Evolutionary conservation across 2,113 vertebrate species (phyloP), one percentile per base, ranked within the genome.

Genomic region (Ceratotherium simum): DNA sequence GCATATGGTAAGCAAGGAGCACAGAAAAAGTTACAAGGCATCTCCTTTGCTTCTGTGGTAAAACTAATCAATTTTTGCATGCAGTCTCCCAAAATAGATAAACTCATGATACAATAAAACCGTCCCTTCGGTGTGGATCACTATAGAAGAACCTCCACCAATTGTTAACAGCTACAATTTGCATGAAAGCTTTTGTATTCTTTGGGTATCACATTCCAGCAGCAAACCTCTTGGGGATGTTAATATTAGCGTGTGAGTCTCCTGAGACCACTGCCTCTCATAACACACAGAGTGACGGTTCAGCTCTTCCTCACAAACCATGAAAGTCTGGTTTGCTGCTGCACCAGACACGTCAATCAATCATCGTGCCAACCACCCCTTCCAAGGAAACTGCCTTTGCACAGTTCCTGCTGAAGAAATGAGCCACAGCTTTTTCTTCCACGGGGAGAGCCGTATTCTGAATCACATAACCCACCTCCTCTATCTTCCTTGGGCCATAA

Each of bases 171-270:
- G 58, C 42, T 54, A 42, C 0, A 36, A 56, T 11, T 8, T 95
- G 20, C 16, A 48, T 20, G 14, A 89, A 95, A 76, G 78, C 16
- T 91, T 95, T 94, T 67, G 88, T 72, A 95, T 95, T 64, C 69
- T 96, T 96, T 87, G 51, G 87, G 86, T 21, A 76, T 87, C 91
- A 93, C 88, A 95, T 80, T 95, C 46, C 69, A 31, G 75, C 72
- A 92, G 33, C 83, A 97, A 92, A 96, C 85, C 73, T 96, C 70
- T n/a, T 42, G 1, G 65, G 65, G 31, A 54, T 39, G 6, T 14
- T 96, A 33, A 16, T 29, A 81, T 48, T 48, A 58, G 58, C 1
- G 33, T 84, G 5, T 76, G 33, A 88, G 82, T 3, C 14, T 81
- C 82, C 27, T 29, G 92, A 94, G 85, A 84, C 29, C 9, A 93